Conservation (phyloP, 2,888 invertebrate genomes). For the Candidula unifasciata region DNA sequence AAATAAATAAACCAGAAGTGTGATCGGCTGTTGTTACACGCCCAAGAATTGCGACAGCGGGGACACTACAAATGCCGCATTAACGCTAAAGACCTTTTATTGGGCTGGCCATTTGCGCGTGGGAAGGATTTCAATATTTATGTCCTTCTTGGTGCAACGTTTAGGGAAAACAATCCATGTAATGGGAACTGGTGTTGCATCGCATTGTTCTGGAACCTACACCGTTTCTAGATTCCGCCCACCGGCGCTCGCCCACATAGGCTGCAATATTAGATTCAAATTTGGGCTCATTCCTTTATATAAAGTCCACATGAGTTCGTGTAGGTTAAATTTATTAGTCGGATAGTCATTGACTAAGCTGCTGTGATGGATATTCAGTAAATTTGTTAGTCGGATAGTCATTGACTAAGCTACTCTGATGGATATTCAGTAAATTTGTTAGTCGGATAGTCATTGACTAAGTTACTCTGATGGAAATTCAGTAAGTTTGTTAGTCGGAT, state of each 20-base stretch:
- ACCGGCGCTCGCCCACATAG: not conserved
- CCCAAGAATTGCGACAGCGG: not conserved
- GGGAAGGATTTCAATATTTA: constrained; percentile 6
- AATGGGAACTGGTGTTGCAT: not conserved
- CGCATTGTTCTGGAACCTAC: not conserved
- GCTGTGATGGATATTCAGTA: no score
- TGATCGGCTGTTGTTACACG: no score
- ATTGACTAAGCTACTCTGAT: no score
- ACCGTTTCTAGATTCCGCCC: not conserved
- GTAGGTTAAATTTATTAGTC: not conserved
- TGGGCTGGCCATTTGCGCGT: no score
- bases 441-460: not conserved
- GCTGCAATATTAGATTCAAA: not conserved
- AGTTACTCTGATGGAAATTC: no score
- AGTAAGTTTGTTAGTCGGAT: not conserved
- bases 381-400: not conserved
- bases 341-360: not conserved
- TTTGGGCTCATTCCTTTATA: not conserved
- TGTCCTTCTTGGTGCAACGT: not conserved
- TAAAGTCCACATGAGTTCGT: not conserved
- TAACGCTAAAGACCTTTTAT: no score
- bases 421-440: no score
- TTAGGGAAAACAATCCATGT: not conserved
- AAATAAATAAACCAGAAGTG: no score
- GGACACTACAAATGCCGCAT: not conserved